Base-by-base conservation (phyloP, 2,888 invertebrate species). In the Tipula helvola region DNA sequence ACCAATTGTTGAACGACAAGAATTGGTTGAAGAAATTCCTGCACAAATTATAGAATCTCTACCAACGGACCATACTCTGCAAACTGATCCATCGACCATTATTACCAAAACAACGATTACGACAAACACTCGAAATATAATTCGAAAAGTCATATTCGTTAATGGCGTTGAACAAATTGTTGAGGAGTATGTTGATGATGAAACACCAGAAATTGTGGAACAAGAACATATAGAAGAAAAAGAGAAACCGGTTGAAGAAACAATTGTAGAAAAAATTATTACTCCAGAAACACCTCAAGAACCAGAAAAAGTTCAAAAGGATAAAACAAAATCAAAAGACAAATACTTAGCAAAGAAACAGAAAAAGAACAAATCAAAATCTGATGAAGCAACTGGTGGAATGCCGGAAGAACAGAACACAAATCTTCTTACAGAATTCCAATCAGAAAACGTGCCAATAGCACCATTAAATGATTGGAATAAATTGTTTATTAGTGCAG, bases 181-280 rank as follows among this genome's bases (percentile, higher is more conserved):
- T 0, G 95, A 95, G 7, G 97, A 97, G 91, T 96, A 97, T 92
- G 91, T 96, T 0, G 93, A 97, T 83, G 97, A 97, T 89, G 97
- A 97, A 90, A 97, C 97, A 0, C 96, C 96, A 90, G 91, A 91
- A 88, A 88, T 91, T 36, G 91, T 91, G 88, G 88, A 52, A n/a
- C 52, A 13, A 16, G 39, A 39, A 39, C 39, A 39, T 39, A 39
- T 39, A 1, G 39, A 39, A 39, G 39, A 39, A 7, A 39, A 7
- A 39, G 39, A 39, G 1, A 39, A 39, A 7, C 39, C 39, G 3
- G n/a, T 39, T 39, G 39, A 39, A 39, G 1, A 2, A 39, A 5
- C 71, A 18, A 28, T 28, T 18, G 28, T 71, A 39, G 39, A 39
- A 39, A 39, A 39, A 39, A 39, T 39, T 3, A 39, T 3, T 71